A percentile compares a stretch with the other conserved stretches of the same genome.
Evolutionary conservation across 2,888 invertebrate species (phyloP).

Genomic region (Pecten maximus): DNA sequence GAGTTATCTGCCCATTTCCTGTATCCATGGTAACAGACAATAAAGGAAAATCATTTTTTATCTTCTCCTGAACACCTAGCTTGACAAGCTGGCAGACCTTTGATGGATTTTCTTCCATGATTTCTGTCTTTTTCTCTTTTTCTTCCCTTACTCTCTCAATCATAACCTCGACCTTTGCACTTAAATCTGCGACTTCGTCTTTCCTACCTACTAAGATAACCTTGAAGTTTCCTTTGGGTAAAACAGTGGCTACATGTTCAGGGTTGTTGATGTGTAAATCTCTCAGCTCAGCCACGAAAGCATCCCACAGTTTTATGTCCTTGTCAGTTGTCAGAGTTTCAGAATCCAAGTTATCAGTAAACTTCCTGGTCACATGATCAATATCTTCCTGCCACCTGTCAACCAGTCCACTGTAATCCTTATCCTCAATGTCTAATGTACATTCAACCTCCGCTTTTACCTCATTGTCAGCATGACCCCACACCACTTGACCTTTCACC

Average conservation of each 20-base stretch:
- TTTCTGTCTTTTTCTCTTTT: neutral
- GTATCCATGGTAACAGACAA: conserved; percentile 2
- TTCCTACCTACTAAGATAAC: conserved; percentile 44
- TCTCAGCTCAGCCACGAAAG: neutral
- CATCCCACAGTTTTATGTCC: conserved; percentile 38
- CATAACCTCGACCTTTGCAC: conserved; percentile 33
- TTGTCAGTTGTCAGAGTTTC: conserved; percentile 30
- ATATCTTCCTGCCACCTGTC: conserved; percentile 43
- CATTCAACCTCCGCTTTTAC: conserved; percentile 1
- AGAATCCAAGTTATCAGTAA: neutral
- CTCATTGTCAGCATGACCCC: conserved; percentile 22
- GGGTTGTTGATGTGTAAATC: conserved; percentile 38
- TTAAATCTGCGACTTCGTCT: conserved; percentile 31
- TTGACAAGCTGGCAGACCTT: neutral
- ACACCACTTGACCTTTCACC: conserved; percentile 37
- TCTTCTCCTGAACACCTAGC: neutral
- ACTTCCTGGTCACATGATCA: neutral
- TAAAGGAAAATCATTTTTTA: neutral
- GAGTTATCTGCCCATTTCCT: neutral
- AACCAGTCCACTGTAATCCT: neutral
- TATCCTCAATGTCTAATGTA: conserved; percentile 34
- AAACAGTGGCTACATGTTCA: conserved; percentile 43
- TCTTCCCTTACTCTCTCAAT: conserved; percentile 28
- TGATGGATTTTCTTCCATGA: conserved; percentile 36
- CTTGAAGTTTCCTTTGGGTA: conserved; percentile 17